Percentiles rank a stretch among this genome's conserved stretches.
phyloP scores from a whole-genome alignment of 2,797 vertebrate species.

The Staurois parvus region DNA sequence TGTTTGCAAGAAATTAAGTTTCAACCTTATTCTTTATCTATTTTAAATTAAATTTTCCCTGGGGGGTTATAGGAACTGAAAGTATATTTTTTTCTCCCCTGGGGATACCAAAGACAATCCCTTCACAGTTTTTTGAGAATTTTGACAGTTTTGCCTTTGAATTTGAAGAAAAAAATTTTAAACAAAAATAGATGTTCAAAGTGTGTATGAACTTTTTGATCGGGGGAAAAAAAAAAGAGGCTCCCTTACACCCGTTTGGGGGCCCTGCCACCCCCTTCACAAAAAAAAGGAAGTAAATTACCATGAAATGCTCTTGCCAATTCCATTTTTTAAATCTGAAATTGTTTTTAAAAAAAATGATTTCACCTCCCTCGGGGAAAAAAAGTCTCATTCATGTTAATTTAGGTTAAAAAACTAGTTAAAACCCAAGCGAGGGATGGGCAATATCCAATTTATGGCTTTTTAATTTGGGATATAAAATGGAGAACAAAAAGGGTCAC shows the following conservation, averaged over 20 bases:
- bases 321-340: constrained; percentile 25
- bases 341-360: constrained; percentile 8
- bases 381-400: not conserved
- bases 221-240: not conserved
- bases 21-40: no score
- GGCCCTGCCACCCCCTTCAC: not conserved
- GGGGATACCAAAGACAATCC: no score
- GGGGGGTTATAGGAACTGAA: no score
- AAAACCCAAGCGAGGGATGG: not conserved
- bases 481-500: not conserved
- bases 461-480: not conserved
- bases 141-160: no score
- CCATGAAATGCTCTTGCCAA: not conserved
- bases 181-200: no score
- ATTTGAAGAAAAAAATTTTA: no score
- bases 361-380: not conserved
- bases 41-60: no score
- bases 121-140: no score
- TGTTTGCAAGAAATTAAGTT: no score
- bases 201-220: not conserved
- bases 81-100: no score
- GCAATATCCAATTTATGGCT: constrained; percentile 11
- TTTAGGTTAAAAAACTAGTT: constrained; percentile 19
- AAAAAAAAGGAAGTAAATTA: constrained; percentile 7
- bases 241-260: not conserved